Base-by-base conservation (phyloP, 1,140 invertebrate species). In the Lasaia peninsularis region DNA sequence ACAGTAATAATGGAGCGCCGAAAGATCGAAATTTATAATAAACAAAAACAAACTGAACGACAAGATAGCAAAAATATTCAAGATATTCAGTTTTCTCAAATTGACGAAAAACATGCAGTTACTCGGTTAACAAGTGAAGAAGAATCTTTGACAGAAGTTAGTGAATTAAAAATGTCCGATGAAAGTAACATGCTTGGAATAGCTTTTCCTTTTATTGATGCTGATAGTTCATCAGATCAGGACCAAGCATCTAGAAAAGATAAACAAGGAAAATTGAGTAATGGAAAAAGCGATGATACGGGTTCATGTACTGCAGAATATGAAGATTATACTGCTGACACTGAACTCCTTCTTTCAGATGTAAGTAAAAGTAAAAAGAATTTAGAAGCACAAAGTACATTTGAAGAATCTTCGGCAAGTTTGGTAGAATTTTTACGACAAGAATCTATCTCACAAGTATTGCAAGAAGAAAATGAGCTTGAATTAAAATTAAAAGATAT, bases 91-190 rank as follows among this genome's bases (percentile, higher is more conserved):
- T 72, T 52, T 20, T 51, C 70, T 60, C 58, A 74, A 14, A 52
- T 75, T 21, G 69, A 77, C 28, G 77, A 70, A 77, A 89, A 74
- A 80, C 81, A 71, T 67, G 90, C 80, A 77, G 83, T 86, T 7
- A 80, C 83, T 5, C 79, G 90, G 24, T 82, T 92, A 54, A 91
- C 90, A 0, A 93, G 92, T 35, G 92, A 92, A 65, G 92, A 93
- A 64, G 92, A 93, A 74, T 93, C 92, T 48, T 84, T 93, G 5
- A 92, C 91, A 18, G 91, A 92, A 82, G 91, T 92, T 0, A 92
- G 90, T 69, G 91, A 92, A 58, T 69, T 92, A 56, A 92, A 91
- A 78, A 75, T 86, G 51, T 89, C 87, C 2, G 89, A 90, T 68
- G 89, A 89, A 60, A 89, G 80, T 67, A 77, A 86, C 65, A 78